Conservation (phyloP, 2,113 vertebrate genomes). For the Podarcis muralis region DNA sequence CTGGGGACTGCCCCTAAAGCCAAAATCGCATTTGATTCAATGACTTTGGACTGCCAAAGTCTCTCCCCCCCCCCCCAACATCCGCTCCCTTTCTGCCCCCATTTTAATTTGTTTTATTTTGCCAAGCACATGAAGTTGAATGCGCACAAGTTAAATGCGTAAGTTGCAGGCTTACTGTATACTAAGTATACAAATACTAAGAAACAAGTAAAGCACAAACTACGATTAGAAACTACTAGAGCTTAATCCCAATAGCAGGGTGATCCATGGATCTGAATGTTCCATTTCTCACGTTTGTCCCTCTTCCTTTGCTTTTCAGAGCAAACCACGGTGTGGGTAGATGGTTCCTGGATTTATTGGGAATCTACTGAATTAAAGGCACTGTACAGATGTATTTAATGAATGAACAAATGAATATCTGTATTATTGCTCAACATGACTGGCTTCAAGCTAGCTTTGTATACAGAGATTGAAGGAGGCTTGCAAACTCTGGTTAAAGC, state of each 20-base stretch:
- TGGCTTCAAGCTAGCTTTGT: not conserved
- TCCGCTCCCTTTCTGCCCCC: too few relatives aligned
- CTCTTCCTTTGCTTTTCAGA: not conserved
- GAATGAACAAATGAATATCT: too few relatives aligned
- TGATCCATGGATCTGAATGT: not conserved
- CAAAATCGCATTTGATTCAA: too few relatives aligned
- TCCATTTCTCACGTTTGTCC: not conserved
- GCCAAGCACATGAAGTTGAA: too few relatives aligned
- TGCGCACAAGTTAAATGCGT: too few relatives aligned
- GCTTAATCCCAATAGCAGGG: not conserved
- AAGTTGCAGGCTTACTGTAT: too few relatives aligned
- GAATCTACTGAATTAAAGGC: not conserved
- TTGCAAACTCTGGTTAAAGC: not conserved
- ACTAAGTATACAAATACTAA: not conserved
- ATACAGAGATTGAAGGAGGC: not conserved
- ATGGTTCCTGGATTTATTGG: not conserved
- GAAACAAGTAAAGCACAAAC: not conserved
- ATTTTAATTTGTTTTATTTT: too few relatives aligned
- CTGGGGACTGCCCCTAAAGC: too few relatives aligned
- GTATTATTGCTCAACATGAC: not conserved
- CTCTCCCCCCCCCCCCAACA: too few relatives aligned
- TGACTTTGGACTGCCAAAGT: too few relatives aligned
- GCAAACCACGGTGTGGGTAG: not conserved
- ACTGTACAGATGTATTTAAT: not conserved
- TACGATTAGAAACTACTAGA: not conserved